Evolutionary conservation across 1,140 invertebrate genomes (phyloP).

Genomic region (Adelges cooleyi): DNA sequence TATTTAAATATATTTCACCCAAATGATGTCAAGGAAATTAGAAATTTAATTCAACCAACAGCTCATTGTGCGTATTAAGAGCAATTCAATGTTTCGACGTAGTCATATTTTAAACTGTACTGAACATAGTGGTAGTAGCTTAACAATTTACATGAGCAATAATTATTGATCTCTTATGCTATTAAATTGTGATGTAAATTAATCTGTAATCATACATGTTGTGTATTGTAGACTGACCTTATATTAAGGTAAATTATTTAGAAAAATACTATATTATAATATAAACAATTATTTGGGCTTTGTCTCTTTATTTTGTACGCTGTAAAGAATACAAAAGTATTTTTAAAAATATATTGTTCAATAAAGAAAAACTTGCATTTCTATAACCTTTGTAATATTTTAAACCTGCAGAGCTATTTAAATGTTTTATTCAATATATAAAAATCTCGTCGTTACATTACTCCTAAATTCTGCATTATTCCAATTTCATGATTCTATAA

Average conservation of each 20-base stretch:
- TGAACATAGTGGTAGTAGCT: conserved; percentile 10
- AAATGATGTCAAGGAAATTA: too few species aligned
- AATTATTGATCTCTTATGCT: conserved; percentile 27
- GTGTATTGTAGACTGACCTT: conserved; percentile 26
- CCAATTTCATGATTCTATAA: too few species aligned
- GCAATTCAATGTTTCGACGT: background rate
- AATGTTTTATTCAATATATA: too few species aligned
- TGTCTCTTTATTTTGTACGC: conserved; percentile 25
- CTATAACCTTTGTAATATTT: too few species aligned
- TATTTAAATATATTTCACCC: too few species aligned
- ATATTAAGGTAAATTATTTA: conserved; percentile 20
- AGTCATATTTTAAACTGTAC: background rate
- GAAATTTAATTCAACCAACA: too few species aligned
- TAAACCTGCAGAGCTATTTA: too few species aligned
- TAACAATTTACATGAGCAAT: conserved; percentile 19
- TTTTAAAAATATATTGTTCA: conserved; percentile 15
- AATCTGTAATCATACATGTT: conserved; percentile 19
- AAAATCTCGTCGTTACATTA: too few species aligned
- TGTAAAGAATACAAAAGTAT: conserved; percentile 9
- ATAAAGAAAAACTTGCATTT: background rate
- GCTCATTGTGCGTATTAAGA: background rate
- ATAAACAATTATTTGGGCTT: conserved; percentile 8
- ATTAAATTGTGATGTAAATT: conserved; percentile 24
- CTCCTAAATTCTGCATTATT: too few species aligned
- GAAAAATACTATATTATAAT: background rate